Conservation (phyloP, 92 coral and sea anemone genomes). For the Epizoanthus ramosus region DNA sequence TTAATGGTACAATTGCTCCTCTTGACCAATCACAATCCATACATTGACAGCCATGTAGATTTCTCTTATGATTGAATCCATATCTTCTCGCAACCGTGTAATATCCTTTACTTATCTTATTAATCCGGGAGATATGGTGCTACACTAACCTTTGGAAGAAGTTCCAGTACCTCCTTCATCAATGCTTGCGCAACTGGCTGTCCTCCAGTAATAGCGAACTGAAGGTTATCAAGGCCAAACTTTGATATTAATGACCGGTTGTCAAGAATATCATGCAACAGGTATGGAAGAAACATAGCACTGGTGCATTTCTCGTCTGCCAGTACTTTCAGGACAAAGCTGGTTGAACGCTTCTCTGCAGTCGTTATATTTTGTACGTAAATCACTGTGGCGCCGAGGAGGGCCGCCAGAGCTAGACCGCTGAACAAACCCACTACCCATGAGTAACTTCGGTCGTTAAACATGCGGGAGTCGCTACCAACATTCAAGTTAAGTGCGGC, state of each 20-base stretch:
- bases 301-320: slow-evolving; percentile 50
- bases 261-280: slow-evolving; percentile 36
- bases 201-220: slow-evolving; percentile 29
- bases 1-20: too few relatives aligned
- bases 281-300: slow-evolving; percentile 41
- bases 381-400: slow-evolving; percentile 41
- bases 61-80: too few relatives aligned
- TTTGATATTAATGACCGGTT: neutral
- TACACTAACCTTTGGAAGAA: slow-evolving; percentile 24
- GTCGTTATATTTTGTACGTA: slow-evolving; percentile 39
- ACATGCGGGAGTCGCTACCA: slow-evolving; percentile 9
- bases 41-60: too few relatives aligned
- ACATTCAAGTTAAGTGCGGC: slow-evolving; percentile 24
- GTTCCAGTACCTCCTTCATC: neutral
- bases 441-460: slow-evolving; percentile 38
- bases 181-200: slow-evolving; percentile 21
- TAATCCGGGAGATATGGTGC: neutral
- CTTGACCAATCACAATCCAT: too few relatives aligned
- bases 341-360: slow-evolving; percentile 27
- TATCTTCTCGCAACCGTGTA: too few relatives aligned
- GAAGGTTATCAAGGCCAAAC: slow-evolving; percentile 21
- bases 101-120: neutral
- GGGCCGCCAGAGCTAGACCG: neutral
- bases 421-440: slow-evolving; percentile 42
- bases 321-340: slow-evolving; percentile 25